phyloP scores from a whole-genome alignment of 2,797 vertebrate species.

The Sebastes jordani region DNA sequence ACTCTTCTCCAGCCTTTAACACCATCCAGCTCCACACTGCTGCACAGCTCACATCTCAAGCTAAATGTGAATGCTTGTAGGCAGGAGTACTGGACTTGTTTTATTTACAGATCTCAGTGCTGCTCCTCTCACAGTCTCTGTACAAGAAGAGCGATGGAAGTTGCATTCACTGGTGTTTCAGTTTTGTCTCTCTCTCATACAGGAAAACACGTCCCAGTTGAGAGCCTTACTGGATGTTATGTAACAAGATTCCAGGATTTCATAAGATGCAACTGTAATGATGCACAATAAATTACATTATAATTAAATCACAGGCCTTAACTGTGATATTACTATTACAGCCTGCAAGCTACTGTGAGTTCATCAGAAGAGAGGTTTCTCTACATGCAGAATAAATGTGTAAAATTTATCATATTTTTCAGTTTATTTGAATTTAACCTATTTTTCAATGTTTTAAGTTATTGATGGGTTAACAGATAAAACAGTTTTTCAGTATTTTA shows the following conservation, averaged over 20 bases:
- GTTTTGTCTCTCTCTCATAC: neutral
- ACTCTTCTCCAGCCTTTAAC: neutral
- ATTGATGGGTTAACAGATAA: no score
- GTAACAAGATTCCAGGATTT: neutral
- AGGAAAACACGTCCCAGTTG: neutral
- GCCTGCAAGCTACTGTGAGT: no score
- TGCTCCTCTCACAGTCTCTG: neutral
- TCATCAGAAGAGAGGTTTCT: no score
- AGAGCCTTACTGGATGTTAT: neutral
- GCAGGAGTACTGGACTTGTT: neutral
- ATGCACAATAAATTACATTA: no score
- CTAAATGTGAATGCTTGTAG: neutral
- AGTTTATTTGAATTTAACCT: no score
- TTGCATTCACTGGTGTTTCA: neutral
- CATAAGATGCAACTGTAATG: no score
- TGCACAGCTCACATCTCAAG: constrained; percentile 2
- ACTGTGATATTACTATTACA: no score
- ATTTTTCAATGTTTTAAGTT: no score
- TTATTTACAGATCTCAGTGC: neutral
- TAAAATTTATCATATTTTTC: no score
- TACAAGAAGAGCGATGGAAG: neutral
- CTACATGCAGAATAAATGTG: fast-evolving
- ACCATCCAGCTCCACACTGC: neutral
- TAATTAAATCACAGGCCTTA: no score
- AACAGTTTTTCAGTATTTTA: no score